Percentiles rank a stretch among this genome's conserved stretches.
Evolutionary conservation across 2,888 invertebrate species (phyloP).

Genomic region (Drosophila yooni): DNA sequence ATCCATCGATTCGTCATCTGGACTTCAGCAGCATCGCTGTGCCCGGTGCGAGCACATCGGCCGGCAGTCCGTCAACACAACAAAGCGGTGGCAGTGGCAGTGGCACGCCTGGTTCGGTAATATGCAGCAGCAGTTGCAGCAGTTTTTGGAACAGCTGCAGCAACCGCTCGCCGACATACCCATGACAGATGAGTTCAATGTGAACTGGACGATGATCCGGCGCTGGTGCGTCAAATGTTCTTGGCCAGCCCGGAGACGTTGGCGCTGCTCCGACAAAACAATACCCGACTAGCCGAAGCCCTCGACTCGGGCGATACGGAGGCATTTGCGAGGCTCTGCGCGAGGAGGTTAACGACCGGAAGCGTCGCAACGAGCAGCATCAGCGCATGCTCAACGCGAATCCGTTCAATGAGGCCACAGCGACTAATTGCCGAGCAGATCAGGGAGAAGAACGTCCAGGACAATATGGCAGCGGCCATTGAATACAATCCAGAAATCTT

Average conservation of each 20-base stretch:
- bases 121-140: slow-evolving; percentile 42
- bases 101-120: slow-evolving; percentile 2
- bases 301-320: slow-evolving; percentile 93
- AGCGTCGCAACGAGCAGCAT: slow-evolving; percentile 93
- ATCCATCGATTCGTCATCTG: slow-evolving; percentile 84
- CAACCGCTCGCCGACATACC: slow-evolving; percentile 56
- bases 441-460: slow-evolving; percentile 97
- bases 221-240: slow-evolving; percentile 93
- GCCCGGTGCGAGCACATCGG: slow-evolving; percentile 85
- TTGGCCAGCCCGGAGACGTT: slow-evolving; percentile 95
- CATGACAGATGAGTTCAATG: slow-evolving; percentile 83
- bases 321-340: slow-evolving; percentile 91
- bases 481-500: slow-evolving; percentile 99
- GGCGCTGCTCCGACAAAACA: slow-evolving; percentile 95
- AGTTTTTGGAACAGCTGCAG: slow-evolving; percentile 29
- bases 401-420: slow-evolving; percentile 98
- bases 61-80: slow-evolving; percentile 42
- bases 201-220: slow-evolving; percentile 92
- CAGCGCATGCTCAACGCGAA: slow-evolving; percentile 96
- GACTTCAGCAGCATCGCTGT: slow-evolving; percentile 95
- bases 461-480: slow-evolving; percentile 99
- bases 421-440: slow-evolving; percentile 98
- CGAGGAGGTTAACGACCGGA: slow-evolving; percentile 93
- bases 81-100: slow-evolving; percentile 29
- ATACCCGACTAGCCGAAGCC: slow-evolving; percentile 96